Evolutionary conservation across 2,113 vertebrate species (phyloP), one percentile per base, ranked within the genome.

Genomic region (Myrmecophaga tridactyla): DNA sequence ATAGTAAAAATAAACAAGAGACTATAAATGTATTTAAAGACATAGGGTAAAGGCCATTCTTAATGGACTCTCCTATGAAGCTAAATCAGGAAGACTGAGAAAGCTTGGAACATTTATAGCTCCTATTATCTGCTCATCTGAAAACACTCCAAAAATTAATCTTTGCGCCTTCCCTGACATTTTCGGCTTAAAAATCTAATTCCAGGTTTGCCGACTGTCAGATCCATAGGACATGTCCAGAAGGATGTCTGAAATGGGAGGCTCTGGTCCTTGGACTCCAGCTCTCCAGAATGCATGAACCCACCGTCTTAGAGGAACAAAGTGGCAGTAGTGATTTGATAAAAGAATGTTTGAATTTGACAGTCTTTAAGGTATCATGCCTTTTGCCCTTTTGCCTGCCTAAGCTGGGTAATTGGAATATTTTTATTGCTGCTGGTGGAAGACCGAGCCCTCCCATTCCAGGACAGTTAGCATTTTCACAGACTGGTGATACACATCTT

Each of bases 111-210:
- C 15, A 18, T 18, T 56, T 4, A 18, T 18, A 51, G 14, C 53
- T 56, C 43, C 43, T 46, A 7, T 39, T 27, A 58, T 41, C 81
- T 43, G 58, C 63, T 21, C 13, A 6, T 73, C 90, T 65, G 80
- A 62, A 93, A 67, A 43, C 0, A 0, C 43, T 65, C 34, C n/a
- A 23, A 7, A 62, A 39, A 21, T 62, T 4, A 23, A 9, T 36
- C 75, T 56, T 41, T 53, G 0, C 0, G 1, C 41, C 1, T 12
- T 34, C 60, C 3, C 29, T 41, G 31, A 1, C 0, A 15, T 12
- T 23, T 0, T 0, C 0, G 11, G 58, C 73, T 39, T 5, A 36
- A 4, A 46, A 3, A 14, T 2, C 13, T 91, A 48, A 8, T 15
- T 31, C 20, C 8, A 20, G 58, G 51, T 18, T 27, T 41, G 70